Evolutionary conservation across 1,140 invertebrate genomes (phyloP).

Genomic region (Drosophila busckii): DNA sequence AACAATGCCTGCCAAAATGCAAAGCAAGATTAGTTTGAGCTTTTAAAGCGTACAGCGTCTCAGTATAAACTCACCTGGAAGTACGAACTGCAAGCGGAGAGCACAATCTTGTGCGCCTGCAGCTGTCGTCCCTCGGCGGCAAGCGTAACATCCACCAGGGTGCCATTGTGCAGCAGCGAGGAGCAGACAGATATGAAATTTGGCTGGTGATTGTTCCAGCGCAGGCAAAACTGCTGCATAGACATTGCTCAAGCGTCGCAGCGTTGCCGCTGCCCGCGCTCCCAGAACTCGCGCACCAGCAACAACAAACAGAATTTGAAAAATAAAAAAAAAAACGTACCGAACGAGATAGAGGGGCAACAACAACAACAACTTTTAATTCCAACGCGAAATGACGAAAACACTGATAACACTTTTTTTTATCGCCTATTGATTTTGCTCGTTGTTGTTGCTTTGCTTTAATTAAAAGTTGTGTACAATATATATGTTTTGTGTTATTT

Average conservation of each 20-base stretch:
- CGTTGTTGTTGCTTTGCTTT: slow-evolving; percentile 31
- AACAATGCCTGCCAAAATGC: slow-evolving; percentile 84
- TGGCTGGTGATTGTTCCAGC: slow-evolving; percentile 94
- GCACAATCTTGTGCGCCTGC: slow-evolving; percentile 91
- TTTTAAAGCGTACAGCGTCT: too few relatives aligned
- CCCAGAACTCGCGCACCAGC: slow-evolving; percentile 31
- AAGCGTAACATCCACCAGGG: slow-evolving; percentile 92
- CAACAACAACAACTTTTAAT: slow-evolving; percentile 37
- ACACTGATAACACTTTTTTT: slow-evolving; percentile 52
- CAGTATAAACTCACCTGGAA: slow-evolving; percentile 89
- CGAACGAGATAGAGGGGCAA: slow-evolving; percentile 22
- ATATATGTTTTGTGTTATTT: too few relatives aligned
- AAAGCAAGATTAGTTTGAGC: neutral
- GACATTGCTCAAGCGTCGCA: slow-evolving; percentile 80
- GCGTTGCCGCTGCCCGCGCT: slow-evolving; percentile 40
- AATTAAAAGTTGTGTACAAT: slow-evolving; percentile 68
- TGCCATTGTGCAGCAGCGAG: slow-evolving; percentile 87
- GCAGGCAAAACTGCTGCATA: slow-evolving; percentile 90
- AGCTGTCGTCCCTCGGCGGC: slow-evolving; percentile 91
- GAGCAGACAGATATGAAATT: slow-evolving; percentile 93
- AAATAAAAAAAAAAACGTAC: too few relatives aligned
- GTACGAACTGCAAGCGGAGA: slow-evolving; percentile 92
- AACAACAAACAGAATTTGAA: slow-evolving; percentile 34
- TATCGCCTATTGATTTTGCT: slow-evolving; percentile 55
- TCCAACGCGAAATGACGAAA: slow-evolving; percentile 40